phyloP scores from a whole-genome alignment of 2,797 vertebrate species.

The Clarias pachynema region DNA sequence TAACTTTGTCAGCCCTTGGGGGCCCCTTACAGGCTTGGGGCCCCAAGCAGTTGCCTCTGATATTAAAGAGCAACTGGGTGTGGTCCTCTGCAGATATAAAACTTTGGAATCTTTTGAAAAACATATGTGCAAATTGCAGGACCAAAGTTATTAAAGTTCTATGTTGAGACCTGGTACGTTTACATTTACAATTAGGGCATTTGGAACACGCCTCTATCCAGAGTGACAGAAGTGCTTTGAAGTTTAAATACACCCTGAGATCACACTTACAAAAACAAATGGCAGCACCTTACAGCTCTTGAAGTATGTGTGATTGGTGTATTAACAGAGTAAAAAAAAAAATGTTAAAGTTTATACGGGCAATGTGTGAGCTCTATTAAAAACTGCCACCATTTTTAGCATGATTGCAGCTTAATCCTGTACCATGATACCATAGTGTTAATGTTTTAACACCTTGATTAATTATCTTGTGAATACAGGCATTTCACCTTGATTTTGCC shows the following conservation, averaged over 20 bases:
- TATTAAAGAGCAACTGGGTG: neutral
- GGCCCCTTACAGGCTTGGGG: too few relatives aligned
- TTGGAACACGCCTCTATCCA: too few relatives aligned
- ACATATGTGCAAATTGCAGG: neutral
- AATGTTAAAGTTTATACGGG: neutral
- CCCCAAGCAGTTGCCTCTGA: too few relatives aligned
- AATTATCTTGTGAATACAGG: neutral
- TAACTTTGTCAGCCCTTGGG: too few relatives aligned
- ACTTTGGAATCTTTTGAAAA: neutral
- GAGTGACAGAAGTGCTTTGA: too few relatives aligned
- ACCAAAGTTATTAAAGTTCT: neutral
- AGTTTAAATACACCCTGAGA: too few relatives aligned
- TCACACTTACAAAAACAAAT: neutral
- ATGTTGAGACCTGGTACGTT: neutral
- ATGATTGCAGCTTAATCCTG: neutral
- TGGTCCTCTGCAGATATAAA: neutral
- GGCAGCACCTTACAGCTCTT: neutral
- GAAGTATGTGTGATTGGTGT: neutral
- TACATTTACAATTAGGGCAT: too few relatives aligned
- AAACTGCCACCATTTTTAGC: neutral
- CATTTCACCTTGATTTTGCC: conserved; percentile 55
- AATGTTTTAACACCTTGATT: neutral
- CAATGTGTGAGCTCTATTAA: neutral
- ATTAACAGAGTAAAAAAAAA: neutral
- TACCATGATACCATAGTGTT: neutral